Conservation (phyloP, 2,888 invertebrate species). For the Selenia dentaria region DNA sequence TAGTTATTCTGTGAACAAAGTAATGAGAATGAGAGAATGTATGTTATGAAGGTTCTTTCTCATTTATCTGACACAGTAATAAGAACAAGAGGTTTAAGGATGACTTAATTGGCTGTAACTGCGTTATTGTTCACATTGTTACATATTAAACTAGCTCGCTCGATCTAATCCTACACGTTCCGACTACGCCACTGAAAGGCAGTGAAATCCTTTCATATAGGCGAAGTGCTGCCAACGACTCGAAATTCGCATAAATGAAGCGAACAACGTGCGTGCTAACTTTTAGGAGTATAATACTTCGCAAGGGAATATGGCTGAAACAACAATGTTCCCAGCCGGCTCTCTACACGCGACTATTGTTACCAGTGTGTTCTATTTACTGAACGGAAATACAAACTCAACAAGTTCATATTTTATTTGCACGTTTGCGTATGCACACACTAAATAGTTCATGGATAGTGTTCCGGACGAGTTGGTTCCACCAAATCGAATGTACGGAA, state of each 20-base stretch:
- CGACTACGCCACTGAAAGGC: constrained; percentile 10
- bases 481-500: constrained; percentile 37
- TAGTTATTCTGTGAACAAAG: no score
- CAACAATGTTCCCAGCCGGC: constrained; percentile 39
- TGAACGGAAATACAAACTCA: constrained; percentile 26
- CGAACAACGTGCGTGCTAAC: constrained; percentile 36
- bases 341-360: constrained; percentile 34
- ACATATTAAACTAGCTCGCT: constrained; percentile 11
- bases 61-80: not conserved
- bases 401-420: constrained; percentile 39
- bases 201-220: constrained; percentile 34
- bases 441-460: constrained; percentile 55
- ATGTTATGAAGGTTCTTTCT: not conserved
- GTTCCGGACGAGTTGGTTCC: constrained; percentile 29
- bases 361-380: constrained; percentile 33
- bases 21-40: no score
- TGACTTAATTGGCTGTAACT: constrained; percentile 15
- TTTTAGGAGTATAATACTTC: constrained; percentile 46
- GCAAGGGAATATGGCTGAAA: constrained; percentile 46
- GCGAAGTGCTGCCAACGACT: constrained; percentile 37
- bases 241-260: constrained; percentile 40
- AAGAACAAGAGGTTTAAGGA: constrained; percentile 5
- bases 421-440: constrained; percentile 47
- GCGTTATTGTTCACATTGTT: constrained; percentile 16
- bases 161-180: constrained; percentile 11